phyloP scores from a whole-genome alignment of 2,797 vertebrate genomes.

The Poeciliopsis paucimaculata region DNA sequence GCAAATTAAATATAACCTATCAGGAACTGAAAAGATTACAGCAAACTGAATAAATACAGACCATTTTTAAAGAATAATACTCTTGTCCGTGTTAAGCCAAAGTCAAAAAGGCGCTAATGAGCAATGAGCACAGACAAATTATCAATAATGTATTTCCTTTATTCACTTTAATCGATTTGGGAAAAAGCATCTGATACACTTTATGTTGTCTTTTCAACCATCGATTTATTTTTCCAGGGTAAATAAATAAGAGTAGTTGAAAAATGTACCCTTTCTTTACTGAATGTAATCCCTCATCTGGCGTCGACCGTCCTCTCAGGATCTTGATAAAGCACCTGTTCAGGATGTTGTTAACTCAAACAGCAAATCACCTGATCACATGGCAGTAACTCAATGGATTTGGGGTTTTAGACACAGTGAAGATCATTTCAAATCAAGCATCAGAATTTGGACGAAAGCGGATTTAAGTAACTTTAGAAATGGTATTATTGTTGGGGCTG shows the following conservation, averaged over 20 bases:
- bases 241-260: neutral
- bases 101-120: neutral
- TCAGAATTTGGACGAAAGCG: neutral
- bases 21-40: slow-evolving; percentile 27
- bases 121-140: neutral
- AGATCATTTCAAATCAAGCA: neutral
- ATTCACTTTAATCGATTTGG: neutral
- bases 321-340: neutral
- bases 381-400: neutral
- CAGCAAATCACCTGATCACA: neutral
- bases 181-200: neutral
- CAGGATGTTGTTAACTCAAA: neutral
- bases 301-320: neutral
- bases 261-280: neutral
- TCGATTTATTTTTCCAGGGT: neutral
- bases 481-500: neutral
- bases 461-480: neutral
- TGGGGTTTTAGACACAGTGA: neutral
- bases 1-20: slow-evolving; percentile 36
- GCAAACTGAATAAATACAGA: neutral
- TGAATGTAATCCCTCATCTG: neutral
- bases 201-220: neutral
- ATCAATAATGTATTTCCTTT: neutral
- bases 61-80: neutral
- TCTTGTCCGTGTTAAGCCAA: neutral